Evolutionary conservation across 2,113 vertebrate genomes (phyloP), one percentile per base, ranked within the genome.

Genomic region (Stictonetta naevosa): DNA sequence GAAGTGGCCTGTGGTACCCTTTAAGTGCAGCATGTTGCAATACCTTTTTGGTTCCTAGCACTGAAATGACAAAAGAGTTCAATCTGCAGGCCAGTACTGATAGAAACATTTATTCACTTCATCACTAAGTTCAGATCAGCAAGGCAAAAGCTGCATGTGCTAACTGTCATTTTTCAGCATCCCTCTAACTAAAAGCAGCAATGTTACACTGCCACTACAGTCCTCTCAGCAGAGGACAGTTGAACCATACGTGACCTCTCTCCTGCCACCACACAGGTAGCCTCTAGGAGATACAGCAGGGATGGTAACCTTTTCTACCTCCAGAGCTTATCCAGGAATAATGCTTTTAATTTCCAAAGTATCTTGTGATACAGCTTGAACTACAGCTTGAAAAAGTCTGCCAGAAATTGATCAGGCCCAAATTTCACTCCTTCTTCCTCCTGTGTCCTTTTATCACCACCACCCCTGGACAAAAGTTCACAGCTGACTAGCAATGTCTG

Each of bases 401-500:
- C n/a, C 38, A 72, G 74, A 78, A 91, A 92, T 42, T 46, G 6
- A 64, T 86, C 86, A 60, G 52, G 74, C 22, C 33, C 0, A 1
- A 90, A 46, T 19, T 52, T 77, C 92, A 77, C n/a, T 88, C 68
- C 73, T 83, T 10, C 59, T 92, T 91, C 90, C 82, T 96, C 40
- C 78, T 63, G 63, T n/a, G 66, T 95, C 88, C 80, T 96, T 94
- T 94, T 88, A 75, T 83, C 88, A 67, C 75, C 66, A 67, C 8
- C 17, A 40, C 7, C 68, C 76, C 73, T 44, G 64, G 83, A 90
- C 59, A 76, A 96, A 93, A 94, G 92, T 96, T 97, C 90, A 92
- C 90, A 86, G 80, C 83, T 94, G 80, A 86, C 73, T 82, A 79
- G 58, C 48, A 36, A 71, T 48, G 76, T 58, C 88, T 95, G 85